Percentiles rank a stretch among this genome's conserved stretches.
Conservation (phyloP, 2,113 vertebrate species). For the Sigmodon hispidus region DNA sequence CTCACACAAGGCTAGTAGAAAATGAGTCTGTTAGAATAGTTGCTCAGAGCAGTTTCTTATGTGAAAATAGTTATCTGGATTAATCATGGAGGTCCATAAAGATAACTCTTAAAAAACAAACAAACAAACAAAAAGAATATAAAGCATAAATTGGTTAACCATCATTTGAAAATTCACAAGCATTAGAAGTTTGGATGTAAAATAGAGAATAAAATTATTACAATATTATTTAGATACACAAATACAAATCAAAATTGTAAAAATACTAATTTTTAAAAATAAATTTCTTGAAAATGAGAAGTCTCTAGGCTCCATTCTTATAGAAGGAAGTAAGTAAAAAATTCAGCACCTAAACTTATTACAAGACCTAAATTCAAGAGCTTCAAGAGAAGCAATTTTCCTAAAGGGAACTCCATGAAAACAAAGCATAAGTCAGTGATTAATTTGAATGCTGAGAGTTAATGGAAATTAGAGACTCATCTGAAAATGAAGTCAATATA, state of each 20-base stretch:
- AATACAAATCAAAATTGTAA: background rate
- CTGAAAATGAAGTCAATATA: background rate
- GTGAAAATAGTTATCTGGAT: background rate
- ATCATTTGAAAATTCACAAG: background rate
- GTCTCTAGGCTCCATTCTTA: background rate
- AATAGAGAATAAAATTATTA: background rate
- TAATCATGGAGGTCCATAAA: constrained; percentile 33
- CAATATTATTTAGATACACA: background rate
- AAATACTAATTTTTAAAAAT: background rate
- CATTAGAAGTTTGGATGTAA: background rate
- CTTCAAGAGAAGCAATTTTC: background rate
- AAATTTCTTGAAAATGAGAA: background rate
- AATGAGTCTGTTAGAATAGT: background rate
- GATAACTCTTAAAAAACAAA: too few relatives aligned
- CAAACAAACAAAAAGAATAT: too few relatives aligned
- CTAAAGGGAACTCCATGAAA: background rate
- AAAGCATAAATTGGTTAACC: background rate
- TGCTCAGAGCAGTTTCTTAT: background rate
- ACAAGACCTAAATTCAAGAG: background rate
- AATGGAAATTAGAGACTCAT: background rate
- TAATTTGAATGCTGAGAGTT: constrained; percentile 18
- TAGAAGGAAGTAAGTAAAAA: background rate
- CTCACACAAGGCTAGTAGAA: background rate
- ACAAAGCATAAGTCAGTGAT: background rate
- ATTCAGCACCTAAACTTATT: background rate